phyloP scores from a whole-genome alignment of 37 sponge, comb jelly and placozoan species.

The Axinella damicornis region DNA sequence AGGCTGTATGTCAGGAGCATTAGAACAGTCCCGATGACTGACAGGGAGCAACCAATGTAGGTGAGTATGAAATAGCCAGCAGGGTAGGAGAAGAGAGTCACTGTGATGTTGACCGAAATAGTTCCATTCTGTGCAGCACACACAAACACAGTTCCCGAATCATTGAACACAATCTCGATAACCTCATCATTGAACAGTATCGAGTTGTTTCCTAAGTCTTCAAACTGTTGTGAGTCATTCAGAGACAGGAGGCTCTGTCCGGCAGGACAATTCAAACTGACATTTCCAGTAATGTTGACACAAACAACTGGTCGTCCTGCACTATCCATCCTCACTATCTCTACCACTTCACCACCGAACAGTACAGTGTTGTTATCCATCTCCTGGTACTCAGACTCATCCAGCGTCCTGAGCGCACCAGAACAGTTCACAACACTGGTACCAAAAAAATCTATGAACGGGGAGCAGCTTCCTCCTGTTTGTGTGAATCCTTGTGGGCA shows the following conservation, averaged over 20 bases:
- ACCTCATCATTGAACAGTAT: background rate
- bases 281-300: background rate
- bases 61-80: slow-evolving; percentile 25
- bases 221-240: slow-evolving; percentile 27
- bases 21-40: slow-evolving; percentile 35
- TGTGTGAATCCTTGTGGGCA: slow-evolving; percentile 13
- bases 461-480: slow-evolving; percentile 2
- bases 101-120: background rate
- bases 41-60: slow-evolving; percentile 63
- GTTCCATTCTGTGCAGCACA: background rate
- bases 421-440: no score
- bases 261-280: slow-evolving; percentile 8
- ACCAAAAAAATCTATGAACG: no score
- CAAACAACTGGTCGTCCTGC: background rate
- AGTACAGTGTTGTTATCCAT: slow-evolving; percentile 17
- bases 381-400: background rate
- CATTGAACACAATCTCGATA: background rate
- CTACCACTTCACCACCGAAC: background rate
- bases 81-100: slow-evolving; percentile 13
- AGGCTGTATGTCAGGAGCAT: slow-evolving; percentile 58
- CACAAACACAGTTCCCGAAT: background rate
- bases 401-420: background rate
- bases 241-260: background rate
- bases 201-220: slow-evolving; percentile 3
- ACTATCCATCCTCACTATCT: background rate